These are phyloP conservation scores for Trogon melanurus DNA, from an alignment of 2,113 vertebrate species.

Conservation along the genomic window DNA sequence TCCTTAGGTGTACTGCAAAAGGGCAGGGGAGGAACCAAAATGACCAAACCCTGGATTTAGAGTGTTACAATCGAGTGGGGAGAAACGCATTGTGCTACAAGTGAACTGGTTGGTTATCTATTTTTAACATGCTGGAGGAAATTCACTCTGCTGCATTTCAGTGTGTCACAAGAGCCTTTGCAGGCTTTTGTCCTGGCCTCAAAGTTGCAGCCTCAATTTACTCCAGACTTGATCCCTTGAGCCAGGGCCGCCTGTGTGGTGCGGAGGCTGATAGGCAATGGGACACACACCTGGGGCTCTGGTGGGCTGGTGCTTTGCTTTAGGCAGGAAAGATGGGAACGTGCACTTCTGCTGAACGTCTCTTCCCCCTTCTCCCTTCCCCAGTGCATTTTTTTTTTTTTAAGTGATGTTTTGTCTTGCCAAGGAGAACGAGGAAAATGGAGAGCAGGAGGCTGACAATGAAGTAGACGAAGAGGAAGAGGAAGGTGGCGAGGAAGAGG, in stretches of 20 bases:
- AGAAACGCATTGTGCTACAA: neutral
- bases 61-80: neutral
- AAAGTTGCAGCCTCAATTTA: neutral
- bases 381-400: constrained; percentile 40
- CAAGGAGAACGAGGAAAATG: constrained; percentile 82
- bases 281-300: fast-evolving
- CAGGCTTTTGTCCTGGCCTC: neutral
- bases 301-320: neutral
- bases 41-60: neutral
- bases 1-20: neutral
- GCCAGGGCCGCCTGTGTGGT: neutral
- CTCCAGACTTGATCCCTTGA: neutral
- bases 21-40: neutral
- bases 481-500: constrained; percentile 82
- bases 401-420: constrained; percentile 69
- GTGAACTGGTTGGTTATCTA: neutral
- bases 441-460: constrained; percentile 82
- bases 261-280: neutral
- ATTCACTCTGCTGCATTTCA: neutral
- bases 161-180: neutral
- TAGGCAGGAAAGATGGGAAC: neutral
- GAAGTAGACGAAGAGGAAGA: constrained; percentile 85
- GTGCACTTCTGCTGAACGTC: neutral
- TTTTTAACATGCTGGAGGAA: neutral
- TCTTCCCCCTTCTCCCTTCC: constrained; percentile 45